Base-by-base conservation (phyloP, 1,140 invertebrate genomes). In the Drosophila sp. region DNA sequence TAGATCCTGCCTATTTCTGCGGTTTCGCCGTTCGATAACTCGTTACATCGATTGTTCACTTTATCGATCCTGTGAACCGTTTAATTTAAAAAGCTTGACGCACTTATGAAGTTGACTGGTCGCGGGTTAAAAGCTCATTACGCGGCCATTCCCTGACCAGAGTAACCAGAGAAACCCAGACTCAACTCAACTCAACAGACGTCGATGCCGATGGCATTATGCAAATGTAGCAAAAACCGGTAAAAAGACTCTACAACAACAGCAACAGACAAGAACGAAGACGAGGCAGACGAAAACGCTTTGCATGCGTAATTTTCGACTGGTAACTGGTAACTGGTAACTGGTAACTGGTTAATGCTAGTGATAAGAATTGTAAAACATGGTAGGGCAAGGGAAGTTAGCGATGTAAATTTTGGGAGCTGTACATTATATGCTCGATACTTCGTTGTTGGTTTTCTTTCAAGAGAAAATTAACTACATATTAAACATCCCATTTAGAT, bases 281-380 rank as follows among this genome's bases (percentile, higher is more conserved):
- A 18, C 46, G n/a, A 29, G 18, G 13, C 6, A 6, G 7, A 38
- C 36, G 36, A 11, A 5, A 18, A 11, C 32, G 50, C 70, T 75
- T 78, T 69, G 64, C 50, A 78, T 72, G 71, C 71, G 57, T 76
- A 87, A 89, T 89, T 72, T 27, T 32, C 27, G 29, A 41, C 27
- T 16, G 48, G 21, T 11, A 48, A 40, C 43, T 36, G 45, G 45
- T 46, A 48, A 40, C 43, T 36, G 45, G 45, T 46, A 50, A 58
- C 54, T 43, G 64, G 54, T n/a, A 48, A 40, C 43, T 36, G 45
- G 45, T 46, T 57, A 57, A 65, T 56, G 40, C n/a, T 25, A 57
- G 41, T 58, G 64, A 69, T 69, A 61, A 59, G 56, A 59, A 61
- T 61, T 61, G 56, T 43, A 59, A 59, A 56, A 29, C 8, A 4